Evolutionary conservation across 64 coral and sea anemone genomes (phyloP), one percentile per base, ranked within the genome.

Genomic region (Orbicella faveolata): DNA sequence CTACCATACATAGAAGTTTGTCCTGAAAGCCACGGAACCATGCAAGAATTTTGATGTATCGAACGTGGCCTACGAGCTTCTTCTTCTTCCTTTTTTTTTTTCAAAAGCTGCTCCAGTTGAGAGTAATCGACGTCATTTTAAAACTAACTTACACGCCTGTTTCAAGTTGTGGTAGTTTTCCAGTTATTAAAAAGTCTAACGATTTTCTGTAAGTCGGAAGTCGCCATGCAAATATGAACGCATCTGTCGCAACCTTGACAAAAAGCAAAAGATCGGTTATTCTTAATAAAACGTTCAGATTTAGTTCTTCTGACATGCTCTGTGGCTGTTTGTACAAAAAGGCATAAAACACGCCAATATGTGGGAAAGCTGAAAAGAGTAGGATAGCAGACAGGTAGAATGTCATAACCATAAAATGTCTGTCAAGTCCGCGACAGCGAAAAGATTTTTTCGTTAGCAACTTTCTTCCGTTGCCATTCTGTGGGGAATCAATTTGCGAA

Each of bases 241-340:
- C 95, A 66, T 96, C 95, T 0, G 82, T 36, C 0, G 77, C 87
- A 30, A 87, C 82, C 44, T 96, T 96, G 1, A 93, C 18, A 63
- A 96, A 96, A 85, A 96, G 75, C 63, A 94, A 88, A 41, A 94
- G 77, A 66, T 96, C 95, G 8, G 92, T 96, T 76, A 91, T 74
- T 85, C 95, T 81, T 25, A 96, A 84, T 2, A 74, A 77, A 26
- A 96, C 88, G 51, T 87, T 81, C 17, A 96, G 80, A 57, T 63
- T 70, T 0, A 90, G 77, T 5, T 91, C 63, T 65, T 96, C 95
- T 20, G 66, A 52, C 2, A 87, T 57, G 41, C 67, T 88, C 20
- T 54, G 76, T 4, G 83, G 69, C 6, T 84, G 53, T 94, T 79
- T 91, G 59, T 86, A 92, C n/a, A 96, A 69, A 73, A 94, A 96